These are phyloP conservation scores for Craniophora ligustri DNA, from an alignment of 2,888 invertebrate genomes.

Conservation along the genomic window DNA sequence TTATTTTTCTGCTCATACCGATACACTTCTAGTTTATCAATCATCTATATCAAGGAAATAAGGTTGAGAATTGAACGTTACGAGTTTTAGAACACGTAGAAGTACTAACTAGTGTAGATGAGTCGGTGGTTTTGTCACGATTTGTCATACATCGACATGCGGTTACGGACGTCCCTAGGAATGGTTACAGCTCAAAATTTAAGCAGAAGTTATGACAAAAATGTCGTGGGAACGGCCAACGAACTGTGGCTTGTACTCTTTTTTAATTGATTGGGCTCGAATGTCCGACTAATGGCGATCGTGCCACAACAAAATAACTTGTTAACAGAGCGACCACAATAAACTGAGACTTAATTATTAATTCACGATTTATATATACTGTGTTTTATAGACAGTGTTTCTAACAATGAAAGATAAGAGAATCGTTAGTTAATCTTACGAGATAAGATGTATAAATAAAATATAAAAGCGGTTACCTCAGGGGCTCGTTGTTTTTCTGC, in stretches of 20 bases:
- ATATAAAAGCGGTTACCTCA: constrained; percentile 32
- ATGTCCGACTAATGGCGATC: constrained; percentile 69
- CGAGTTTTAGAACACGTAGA: constrained; percentile 26
- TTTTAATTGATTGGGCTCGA: constrained; percentile 69
- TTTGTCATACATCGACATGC: constrained; percentile 86
- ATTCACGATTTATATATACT: constrained; percentile 63
- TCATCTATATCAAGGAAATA: constrained; percentile 56
- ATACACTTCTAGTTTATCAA: constrained; percentile 22
- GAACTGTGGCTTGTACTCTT: constrained; percentile 67
- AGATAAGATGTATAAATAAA: constrained; percentile 46
- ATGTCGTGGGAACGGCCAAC: constrained; percentile 80
- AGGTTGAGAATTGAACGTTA: constrained; percentile 51
- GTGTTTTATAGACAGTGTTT: constrained; percentile 42
- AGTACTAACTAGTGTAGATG: constrained; percentile 69
- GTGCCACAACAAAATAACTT: constrained; percentile 70
- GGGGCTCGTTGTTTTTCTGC: constrained; percentile 44
- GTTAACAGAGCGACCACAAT: constrained; percentile 62
- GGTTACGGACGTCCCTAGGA: constrained; percentile 73
- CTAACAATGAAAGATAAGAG: constrained; percentile 50
- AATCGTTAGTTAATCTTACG: constrained; percentile 41
- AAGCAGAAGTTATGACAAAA: constrained; percentile 84
- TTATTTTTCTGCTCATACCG: constrained; percentile 51
- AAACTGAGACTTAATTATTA: constrained; percentile 64
- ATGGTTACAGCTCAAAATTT: constrained; percentile 65
- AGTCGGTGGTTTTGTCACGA: constrained; percentile 87